Percentiles rank a stretch among this genome's conserved stretches.
Conservation (phyloP, 2,888 invertebrate genomes). For the Trachelus tabidus region DNA sequence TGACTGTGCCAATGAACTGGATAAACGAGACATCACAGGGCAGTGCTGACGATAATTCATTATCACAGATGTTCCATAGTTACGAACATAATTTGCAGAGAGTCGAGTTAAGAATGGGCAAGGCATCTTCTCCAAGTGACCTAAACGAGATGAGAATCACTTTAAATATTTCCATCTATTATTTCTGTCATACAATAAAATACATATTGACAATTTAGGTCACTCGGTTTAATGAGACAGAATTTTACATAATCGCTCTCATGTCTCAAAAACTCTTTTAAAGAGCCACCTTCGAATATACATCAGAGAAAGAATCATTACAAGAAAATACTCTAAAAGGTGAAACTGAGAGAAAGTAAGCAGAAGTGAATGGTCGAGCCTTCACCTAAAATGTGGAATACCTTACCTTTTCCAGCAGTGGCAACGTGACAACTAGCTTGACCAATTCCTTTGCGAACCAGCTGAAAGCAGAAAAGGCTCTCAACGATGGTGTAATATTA, state of each 20-base stretch:
- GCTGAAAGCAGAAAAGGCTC: conserved; percentile 42
- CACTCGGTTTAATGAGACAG: background rate
- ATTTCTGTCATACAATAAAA: conserved; percentile 1
- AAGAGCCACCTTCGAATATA: background rate
- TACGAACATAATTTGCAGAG: conserved; percentile 82
- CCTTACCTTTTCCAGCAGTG: conserved; percentile 45
- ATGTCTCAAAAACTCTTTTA: background rate
- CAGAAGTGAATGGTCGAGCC: conserved; percentile 8
- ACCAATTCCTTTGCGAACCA: conserved; percentile 42
- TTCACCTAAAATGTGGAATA: background rate
- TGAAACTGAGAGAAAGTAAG: conserved; percentile 11
- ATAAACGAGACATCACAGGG: conserved; percentile 76
- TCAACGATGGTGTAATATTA: background rate
- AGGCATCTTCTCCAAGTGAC: conserved; percentile 74
- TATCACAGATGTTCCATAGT: conserved; percentile 81
- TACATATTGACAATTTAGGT: conserved; percentile 10
- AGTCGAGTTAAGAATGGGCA: conserved; percentile 89
- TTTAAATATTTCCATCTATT: background rate
- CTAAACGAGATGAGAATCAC: conserved; percentile 23
- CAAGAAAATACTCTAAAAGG: background rate
- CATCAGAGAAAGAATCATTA: background rate
- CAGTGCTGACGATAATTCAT: conserved; percentile 86
- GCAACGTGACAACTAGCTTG: conserved; percentile 37
- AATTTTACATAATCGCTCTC: background rate
- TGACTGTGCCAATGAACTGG: conserved; percentile 49